phyloP scores from a whole-genome alignment of 2,113 vertebrate genomes.

The Micromys minutus region DNA sequence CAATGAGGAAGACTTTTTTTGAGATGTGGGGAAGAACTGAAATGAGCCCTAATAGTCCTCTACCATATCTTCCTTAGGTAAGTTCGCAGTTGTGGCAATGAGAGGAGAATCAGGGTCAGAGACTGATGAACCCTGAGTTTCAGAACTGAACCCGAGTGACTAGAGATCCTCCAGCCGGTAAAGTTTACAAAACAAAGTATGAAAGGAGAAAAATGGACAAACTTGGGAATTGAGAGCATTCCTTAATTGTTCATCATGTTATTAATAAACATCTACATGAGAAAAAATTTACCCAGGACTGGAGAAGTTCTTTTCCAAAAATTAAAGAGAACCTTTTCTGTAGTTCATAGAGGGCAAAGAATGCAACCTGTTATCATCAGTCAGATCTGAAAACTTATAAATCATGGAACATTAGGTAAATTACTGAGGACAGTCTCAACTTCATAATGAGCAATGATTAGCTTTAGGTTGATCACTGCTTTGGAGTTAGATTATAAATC shows the following conservation, averaged over 20 bases:
- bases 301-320: neutral
- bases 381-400: neutral
- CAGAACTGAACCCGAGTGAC: neutral
- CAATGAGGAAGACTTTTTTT: neutral
- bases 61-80: neutral
- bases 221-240: neutral
- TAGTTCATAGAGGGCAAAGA: neutral
- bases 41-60: neutral
- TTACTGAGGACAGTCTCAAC: neutral
- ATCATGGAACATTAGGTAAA: constrained; percentile 32
- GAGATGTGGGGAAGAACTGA: neutral
- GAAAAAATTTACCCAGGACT: neutral
- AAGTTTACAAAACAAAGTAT: neutral
- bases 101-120: neutral
- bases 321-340: neutral
- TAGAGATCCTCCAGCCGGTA: neutral
- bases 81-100: neutral
- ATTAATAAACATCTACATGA: neutral
- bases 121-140: neutral
- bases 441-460: constrained; percentile 23
- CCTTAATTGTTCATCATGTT: neutral
- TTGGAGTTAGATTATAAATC: constrained; percentile 31
- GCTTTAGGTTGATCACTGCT: constrained; percentile 2
- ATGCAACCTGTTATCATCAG: neutral
- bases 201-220: neutral